A percentile compares a stretch with the other conserved stretches of the same genome.
phyloP scores from a whole-genome alignment of 2,888 invertebrate species.

The Limnephilus rhombicus region DNA sequence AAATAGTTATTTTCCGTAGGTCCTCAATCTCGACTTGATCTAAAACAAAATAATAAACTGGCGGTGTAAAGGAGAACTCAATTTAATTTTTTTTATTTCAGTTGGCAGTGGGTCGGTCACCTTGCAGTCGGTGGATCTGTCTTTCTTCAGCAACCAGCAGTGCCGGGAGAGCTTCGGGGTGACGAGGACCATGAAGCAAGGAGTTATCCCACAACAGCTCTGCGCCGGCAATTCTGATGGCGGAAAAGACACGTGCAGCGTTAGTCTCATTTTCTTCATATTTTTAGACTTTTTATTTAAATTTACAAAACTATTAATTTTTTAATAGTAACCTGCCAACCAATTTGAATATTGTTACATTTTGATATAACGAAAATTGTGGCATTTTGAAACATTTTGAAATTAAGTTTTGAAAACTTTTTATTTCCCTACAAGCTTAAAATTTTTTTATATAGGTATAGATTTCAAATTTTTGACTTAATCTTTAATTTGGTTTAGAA shows the following conservation, averaged over 20 bases:
- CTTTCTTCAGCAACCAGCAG: not conserved
- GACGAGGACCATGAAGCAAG: conserved; percentile 68
- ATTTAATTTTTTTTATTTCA: conserved; percentile 62
- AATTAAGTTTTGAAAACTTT: no score
- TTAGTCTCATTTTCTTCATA: not conserved
- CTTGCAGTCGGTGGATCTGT: conserved; percentile 72
- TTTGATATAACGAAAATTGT: no score
- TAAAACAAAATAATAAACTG: not conserved
- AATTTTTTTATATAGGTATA: no score
- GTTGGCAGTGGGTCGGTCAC: conserved; percentile 69
- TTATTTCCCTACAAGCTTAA: no score
- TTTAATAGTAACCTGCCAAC: no score
- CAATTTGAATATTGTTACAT: no score
- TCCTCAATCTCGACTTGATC: no score
- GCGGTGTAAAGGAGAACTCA: not conserved
- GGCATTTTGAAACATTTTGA: no score
- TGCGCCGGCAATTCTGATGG: conserved; percentile 73
- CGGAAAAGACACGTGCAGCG: conserved; percentile 71
- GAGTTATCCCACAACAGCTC: conserved; percentile 71
- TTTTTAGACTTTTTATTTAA: not conserved
- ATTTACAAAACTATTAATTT: no score
- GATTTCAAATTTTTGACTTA: no score
- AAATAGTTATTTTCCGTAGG: conserved; percentile 53
- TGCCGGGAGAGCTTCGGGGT: not conserved
- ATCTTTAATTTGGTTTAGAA: no score